Evolutionary conservation across 1,140 invertebrate genomes (phyloP).

Genomic region (Hyphantria cunea): DNA sequence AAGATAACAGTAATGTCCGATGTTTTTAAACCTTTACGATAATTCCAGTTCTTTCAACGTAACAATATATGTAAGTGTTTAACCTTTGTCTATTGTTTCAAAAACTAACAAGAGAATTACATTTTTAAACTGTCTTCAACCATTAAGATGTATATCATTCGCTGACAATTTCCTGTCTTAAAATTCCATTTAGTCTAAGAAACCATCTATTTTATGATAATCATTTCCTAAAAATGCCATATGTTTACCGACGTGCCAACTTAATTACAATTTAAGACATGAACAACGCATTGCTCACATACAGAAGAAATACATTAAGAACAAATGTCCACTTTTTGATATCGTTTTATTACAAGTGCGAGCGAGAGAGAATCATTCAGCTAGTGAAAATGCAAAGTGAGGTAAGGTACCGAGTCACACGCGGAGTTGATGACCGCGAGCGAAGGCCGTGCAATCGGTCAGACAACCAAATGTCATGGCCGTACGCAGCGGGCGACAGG

Average conservation of each 20-base stretch:
- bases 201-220: slow-evolving; percentile 31
- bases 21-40: too few species aligned
- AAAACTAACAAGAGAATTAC: slow-evolving; percentile 18
- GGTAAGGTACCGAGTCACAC: slow-evolving; percentile 59
- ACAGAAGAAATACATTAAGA: slow-evolving; percentile 10
- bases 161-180: slow-evolving; percentile 35
- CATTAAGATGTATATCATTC: slow-evolving; percentile 35
- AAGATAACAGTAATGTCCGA: too few species aligned
- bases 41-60: too few species aligned
- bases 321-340: slow-evolving; percentile 39
- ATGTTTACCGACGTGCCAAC: slow-evolving; percentile 26
- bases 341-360: slow-evolving; percentile 37
- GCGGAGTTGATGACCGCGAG: slow-evolving; percentile 73
- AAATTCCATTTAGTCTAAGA: slow-evolving; percentile 35
- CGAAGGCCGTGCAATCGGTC: slow-evolving; percentile 79
- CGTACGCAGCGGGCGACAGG: slow-evolving; percentile 66
- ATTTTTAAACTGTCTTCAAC: slow-evolving; percentile 4
- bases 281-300: slow-evolving; percentile 10
- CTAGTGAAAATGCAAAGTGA: slow-evolving; percentile 55
- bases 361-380: slow-evolving; percentile 38
- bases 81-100: slow-evolving; percentile 36
- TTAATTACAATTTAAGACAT: not conserved
- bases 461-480: slow-evolving; percentile 77
- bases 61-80: too few species aligned
- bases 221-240: slow-evolving; percentile 31